Base-by-base conservation (phyloP, 1,140 invertebrate species). In the Cherax quadricarinatus region DNA sequence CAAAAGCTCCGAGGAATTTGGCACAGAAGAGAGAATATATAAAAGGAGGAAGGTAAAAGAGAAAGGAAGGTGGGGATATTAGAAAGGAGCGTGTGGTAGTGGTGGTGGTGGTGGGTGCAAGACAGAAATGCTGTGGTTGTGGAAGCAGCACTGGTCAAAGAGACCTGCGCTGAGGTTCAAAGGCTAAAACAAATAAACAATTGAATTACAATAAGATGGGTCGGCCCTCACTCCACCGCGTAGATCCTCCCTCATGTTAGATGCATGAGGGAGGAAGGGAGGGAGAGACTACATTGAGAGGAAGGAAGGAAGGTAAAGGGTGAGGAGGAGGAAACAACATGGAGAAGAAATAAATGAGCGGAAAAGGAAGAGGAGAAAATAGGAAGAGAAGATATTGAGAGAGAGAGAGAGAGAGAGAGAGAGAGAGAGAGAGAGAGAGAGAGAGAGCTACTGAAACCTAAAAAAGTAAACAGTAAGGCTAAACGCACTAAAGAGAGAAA, bases 161-260 rank as follows among this genome's bases (percentile, higher is more conserved):
- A 41, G 80, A 73, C 16, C 14, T 51, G 70, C 88, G 80, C 81
- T 10, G 21, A 89, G 80, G 88, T 82, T 89, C 88, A 89, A 89
- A 89, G 88, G 88, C 80, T 70, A 89, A 70, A 89, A 89, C 88
- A 89, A 89, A 89, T 89, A 89, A 89, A 89, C 88, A 89, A 89
- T 89, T 89, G 88, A 82, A 89, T 89, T 83, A 89, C 88, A 89
- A 89, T 89, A 89, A 89, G 88, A 89, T 89, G 60, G 88, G 88
- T n/a, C 49, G 51, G 57, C 4, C 79, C 49, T 62, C 80, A n/a
- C 53, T 83, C 80, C 62, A 41, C 24, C 79, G 9, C 41, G 30
- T 70, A 41, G 18, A 51, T 41, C 84, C 70, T n/a, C 84, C 84
- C 62, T 86, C 84, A 86, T 86, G 84, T 86, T 86, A 86, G 24